Conservation (phyloP, 2,888 invertebrate species). For the Melangyna quadrimaculata region DNA sequence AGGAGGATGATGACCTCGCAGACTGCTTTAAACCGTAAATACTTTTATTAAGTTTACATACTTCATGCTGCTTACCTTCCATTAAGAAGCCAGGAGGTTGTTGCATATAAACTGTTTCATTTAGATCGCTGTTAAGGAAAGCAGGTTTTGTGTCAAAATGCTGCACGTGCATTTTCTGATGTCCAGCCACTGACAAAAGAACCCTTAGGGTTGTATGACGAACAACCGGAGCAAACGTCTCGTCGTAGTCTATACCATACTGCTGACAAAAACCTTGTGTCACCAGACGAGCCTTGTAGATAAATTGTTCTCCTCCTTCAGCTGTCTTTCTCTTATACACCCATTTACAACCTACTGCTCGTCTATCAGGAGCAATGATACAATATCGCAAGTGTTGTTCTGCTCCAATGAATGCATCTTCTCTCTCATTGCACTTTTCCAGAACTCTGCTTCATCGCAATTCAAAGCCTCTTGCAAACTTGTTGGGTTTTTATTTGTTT, state of each 20-base stretch:
- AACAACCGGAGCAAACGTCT: too few relatives aligned
- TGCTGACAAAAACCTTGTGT: too few relatives aligned
- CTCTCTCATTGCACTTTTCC: neutral
- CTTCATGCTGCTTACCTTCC: too few relatives aligned
- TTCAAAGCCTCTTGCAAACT: neutral
- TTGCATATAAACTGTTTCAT: too few relatives aligned
- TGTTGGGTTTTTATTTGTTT: neutral
- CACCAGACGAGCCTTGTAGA: neutral
- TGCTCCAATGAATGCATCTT: neutral
- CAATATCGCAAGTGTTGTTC: neutral
- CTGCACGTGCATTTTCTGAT: neutral
- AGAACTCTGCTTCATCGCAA: neutral
- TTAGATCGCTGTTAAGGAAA: neutral
- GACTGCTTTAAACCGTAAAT: neutral
- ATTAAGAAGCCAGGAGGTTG: too few relatives aligned
- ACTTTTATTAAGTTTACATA: too few relatives aligned
- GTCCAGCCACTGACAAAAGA: neutral
- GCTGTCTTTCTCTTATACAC: neutral
- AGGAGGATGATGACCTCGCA: too few relatives aligned
- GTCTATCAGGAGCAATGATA: neutral
- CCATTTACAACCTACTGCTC: neutral
- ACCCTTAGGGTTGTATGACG: too few relatives aligned
- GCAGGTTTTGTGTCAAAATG: neutral
- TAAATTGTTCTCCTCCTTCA: neutral
- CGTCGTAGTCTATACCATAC: too few relatives aligned